Evolutionary conservation across 2,888 invertebrate species (phyloP), one percentile per base, ranked within the genome.

Genomic region (Hirtodrosophila cameraria): DNA sequence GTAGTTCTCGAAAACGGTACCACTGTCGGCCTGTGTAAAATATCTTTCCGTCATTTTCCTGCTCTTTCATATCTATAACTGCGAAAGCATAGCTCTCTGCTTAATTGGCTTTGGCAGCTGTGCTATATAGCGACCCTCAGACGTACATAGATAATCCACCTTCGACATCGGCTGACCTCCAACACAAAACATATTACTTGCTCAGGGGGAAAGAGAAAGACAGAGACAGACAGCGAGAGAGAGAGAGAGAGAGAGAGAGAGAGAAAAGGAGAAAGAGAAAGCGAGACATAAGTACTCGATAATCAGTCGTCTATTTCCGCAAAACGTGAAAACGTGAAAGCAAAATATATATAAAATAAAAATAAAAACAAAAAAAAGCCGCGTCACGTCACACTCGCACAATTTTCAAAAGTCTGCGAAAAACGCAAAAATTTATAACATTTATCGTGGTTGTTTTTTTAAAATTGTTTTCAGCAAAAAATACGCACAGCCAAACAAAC

Each of bases 251-350:
- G 18, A 15, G 35, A 13, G 20, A 16, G 4, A 7, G 27, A 38
- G 7, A 12, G 9, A 8, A 11, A n/a, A n/a, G n/a, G n/a, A n/a
- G n/a, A n/a, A n/a, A n/a, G 7, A 31, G 6, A 20, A 23, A 2
- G 6, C 23, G 27, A 33, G 25, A 43, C 48, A 33, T 13, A 27
- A 48, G 45, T 45, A 52, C 49, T 67, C 55, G 63, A 55, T 57
- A 70, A 60, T 69, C 60, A 39, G 41, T 3, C 57, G 49, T 57
- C 60, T 23, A 65, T 70, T 70, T 70, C 64, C 70, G 70, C 38
- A 13, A 69, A 69, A 68, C 50, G 55, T 57, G 52, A 64, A 69
- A 67, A 64, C 59, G 59, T 52, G 52, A 64, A 67, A 36, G 31
- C 41, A 18, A 16, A 55, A 30, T 41, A 43, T 4, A 35, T 28